Evolutionary conservation across 1,140 invertebrate genomes (phyloP).

Genomic region (Vollenhovia emeryi): DNA sequence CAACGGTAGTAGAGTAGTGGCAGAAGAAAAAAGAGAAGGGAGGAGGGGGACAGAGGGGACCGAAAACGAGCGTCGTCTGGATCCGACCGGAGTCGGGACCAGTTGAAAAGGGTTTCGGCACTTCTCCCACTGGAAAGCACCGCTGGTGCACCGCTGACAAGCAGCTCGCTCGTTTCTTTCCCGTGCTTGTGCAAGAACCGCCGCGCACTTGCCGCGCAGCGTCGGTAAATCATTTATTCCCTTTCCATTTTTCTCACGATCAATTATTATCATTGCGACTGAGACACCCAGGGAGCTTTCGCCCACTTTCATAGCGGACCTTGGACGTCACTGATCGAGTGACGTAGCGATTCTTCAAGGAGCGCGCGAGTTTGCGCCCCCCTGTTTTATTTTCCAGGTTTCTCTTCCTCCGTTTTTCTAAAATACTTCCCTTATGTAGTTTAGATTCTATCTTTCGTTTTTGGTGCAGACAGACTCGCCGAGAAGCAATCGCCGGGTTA

Average conservation of each 20-base stretch:
- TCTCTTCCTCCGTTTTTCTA: neutral
- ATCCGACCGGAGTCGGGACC: slow-evolving; percentile 66
- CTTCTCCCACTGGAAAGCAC: slow-evolving; percentile 65
- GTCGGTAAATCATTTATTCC: slow-evolving; percentile 7
- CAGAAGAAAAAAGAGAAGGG: slow-evolving; percentile 42
- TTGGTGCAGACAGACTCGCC: neutral
- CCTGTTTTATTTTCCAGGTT: neutral
- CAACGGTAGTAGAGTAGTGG: slow-evolving; percentile 51
- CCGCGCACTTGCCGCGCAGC: neutral
- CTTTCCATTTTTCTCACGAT: neutral
- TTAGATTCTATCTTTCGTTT: neutral
- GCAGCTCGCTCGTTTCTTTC: slow-evolving; percentile 57
- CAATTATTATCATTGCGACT: neutral
- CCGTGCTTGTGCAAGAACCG: slow-evolving; percentile 18
- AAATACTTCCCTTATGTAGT: neutral
- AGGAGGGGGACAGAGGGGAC: slow-evolving; percentile 9
- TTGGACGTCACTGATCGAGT: neutral
- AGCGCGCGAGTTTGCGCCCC: neutral
- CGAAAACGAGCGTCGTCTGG: slow-evolving; percentile 65
- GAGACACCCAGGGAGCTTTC: neutral
- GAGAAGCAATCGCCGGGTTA: slow-evolving; percentile 21
- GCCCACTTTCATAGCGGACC: neutral
- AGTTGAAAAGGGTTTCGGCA: slow-evolving; percentile 74
- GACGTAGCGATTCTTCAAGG: neutral
- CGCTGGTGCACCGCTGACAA: slow-evolving; percentile 67